Base-by-base conservation (phyloP, 2,113 vertebrate species). In the Neofelis nebulosa region DNA sequence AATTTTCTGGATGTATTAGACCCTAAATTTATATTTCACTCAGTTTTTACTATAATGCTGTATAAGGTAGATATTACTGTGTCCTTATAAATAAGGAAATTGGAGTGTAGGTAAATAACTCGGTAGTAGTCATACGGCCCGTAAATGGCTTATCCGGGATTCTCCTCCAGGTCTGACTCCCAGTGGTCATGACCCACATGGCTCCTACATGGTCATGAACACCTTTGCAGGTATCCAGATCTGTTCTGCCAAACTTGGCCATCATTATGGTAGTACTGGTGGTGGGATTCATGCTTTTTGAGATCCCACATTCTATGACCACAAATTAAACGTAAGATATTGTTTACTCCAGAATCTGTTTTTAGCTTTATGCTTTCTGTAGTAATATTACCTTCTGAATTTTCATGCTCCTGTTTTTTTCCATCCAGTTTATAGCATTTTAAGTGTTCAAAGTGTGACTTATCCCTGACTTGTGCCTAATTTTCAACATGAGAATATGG, bases 401-500 rank as follows among this genome's bases (percentile, higher is more conserved):
- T 88, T 88, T n/a, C 84, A 31, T 29, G 7, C 9, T 78, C 0
- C 7, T 82, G 4, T 45, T 31, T 88, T n/a, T 78, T 68, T 71
- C 31, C 90, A 0, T 80, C 10, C 4, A 21, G 4, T 36, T 21
- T 55, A 48, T 71, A 85, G 61, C 13, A 25, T 84, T 84, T 78
- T 83, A 88, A 83, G 80, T 25, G 23, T 76, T 76, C 57, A 45
- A 36, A 71, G 29, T 81, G 76, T 71, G 29, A 7, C 38, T 83
- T 74, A 2, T 88, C 33, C 63, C 85, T 80, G 55, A 57, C 50
- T 91, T 5, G 1, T 50, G 23, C 13, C 74, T 85, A 0, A 69
- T 92, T 94, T 87, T 97, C 6, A 69, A 74, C 85, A 78, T 33
- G n/a, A 84, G 41, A 83, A 18, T 69, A 95, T 50, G 87, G 33